A percentile compares a stretch with the other conserved stretches of the same genome.
phyloP scores from a whole-genome alignment of 1,140 invertebrate genomes.

The Cryptotermes secundus region DNA sequence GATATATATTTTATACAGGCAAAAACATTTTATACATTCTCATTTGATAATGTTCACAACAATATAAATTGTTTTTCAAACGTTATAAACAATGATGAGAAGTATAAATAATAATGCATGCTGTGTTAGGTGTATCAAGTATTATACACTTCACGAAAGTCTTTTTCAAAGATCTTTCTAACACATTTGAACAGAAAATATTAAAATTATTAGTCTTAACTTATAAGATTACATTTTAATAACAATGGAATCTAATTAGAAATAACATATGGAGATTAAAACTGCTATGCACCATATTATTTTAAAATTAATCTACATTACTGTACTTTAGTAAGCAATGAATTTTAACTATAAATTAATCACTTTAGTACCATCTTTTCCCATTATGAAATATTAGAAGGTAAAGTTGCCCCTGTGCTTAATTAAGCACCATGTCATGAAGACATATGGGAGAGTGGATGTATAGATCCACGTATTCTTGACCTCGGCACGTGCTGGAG shows the following conservation, averaged over 20 bases:
- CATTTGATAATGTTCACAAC: conserved; percentile 17
- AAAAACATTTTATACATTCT: conserved; percentile 20
- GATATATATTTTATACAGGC: conserved; percentile 2
- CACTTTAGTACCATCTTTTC: conserved; percentile 15
- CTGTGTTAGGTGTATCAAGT: background rate
- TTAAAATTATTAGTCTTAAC: conserved; percentile 7
- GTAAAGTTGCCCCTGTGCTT: too few relatives aligned
- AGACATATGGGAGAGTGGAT: too few relatives aligned
- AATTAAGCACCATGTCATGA: too few relatives aligned
- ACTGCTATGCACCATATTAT: conserved; percentile 7
- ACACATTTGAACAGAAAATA: conserved; percentile 15
- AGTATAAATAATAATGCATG: conserved; percentile 2
- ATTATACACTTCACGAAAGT: background rate
- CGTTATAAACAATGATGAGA: conserved; percentile 9
- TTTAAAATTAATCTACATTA: background rate
- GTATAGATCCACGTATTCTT: too few relatives aligned
- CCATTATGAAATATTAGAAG: background rate
- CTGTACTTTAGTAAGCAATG: conserved; percentile 5
- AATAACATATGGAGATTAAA: conserved; percentile 13
- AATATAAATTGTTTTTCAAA: conserved; percentile 18
- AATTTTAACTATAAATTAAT: background rate
- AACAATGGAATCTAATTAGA: conserved; percentile 7
- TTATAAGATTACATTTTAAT: conserved; percentile 10
- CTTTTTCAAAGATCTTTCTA: conserved; percentile 11
- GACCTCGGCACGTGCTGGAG: too few relatives aligned